Percentiles rank a stretch among this genome's conserved stretches.
These are phyloP conservation scores for Ramphastos sulfuratus DNA, from an alignment of 2,113 vertebrate species.

Conservation along the genomic window DNA sequence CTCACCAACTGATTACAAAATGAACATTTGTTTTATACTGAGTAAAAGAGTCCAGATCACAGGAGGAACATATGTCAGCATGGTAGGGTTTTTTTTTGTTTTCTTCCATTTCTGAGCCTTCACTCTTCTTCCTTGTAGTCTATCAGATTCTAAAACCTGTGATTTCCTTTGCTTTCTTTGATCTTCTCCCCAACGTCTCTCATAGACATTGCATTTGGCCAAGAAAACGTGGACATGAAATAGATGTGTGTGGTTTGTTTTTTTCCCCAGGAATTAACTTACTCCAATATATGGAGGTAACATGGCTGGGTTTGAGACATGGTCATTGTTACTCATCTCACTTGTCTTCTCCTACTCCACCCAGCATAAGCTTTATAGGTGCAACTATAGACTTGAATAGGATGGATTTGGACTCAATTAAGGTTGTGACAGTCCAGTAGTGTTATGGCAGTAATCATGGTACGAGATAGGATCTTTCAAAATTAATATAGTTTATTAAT, in stretches of 20 bases:
- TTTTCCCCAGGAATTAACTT: not conserved
- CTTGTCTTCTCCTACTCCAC: not conserved
- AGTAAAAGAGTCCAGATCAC: not conserved
- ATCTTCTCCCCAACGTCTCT: not conserved
- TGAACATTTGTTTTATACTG: not conserved
- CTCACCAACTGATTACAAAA: not conserved
- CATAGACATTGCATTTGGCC: accelerated
- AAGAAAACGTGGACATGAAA: not conserved
- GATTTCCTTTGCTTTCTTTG: not conserved
- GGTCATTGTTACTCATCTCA: accelerated
- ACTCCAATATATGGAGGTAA: accelerated
- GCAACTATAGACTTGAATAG: not conserved
- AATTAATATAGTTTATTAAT: no score
- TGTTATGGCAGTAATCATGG: no score
- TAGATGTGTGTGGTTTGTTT: accelerated
- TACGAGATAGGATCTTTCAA: no score
- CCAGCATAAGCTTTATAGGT: not conserved
- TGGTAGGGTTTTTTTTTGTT: not conserved
- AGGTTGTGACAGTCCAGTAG: not conserved
- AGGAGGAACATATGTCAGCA: not conserved
- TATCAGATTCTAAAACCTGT: not conserved
- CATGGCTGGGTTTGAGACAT: not conserved
- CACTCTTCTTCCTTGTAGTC: not conserved
- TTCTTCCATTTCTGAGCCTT: not conserved
- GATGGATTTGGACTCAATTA: not conserved